Conservation (phyloP, 2,113 vertebrate species). For the Mohoua ochrocephala region DNA sequence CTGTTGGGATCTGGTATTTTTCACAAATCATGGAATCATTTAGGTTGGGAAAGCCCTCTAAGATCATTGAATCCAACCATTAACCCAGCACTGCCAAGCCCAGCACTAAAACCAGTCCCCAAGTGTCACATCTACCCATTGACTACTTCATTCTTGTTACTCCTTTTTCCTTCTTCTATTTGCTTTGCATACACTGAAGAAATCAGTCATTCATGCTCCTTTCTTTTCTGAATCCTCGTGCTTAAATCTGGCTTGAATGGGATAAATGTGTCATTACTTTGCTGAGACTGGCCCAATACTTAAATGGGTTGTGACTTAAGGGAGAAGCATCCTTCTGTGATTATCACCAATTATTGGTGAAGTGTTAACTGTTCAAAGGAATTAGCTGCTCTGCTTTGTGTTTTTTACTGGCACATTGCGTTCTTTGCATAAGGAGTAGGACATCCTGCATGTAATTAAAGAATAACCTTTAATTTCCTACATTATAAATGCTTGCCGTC, state of each 20-base stretch:
- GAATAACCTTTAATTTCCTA: neutral
- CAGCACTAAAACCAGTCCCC: neutral
- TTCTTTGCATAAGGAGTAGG: neutral
- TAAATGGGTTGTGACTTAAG: neutral
- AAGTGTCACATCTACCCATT: neutral
- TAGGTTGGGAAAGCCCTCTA: neutral
- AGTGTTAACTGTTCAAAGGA: constrained; percentile 1
- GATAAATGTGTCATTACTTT: neutral
- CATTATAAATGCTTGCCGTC: neutral
- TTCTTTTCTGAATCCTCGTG: neutral
- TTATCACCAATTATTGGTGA: neutral
- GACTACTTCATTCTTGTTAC: neutral
- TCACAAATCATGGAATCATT: neutral
- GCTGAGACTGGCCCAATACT: neutral
- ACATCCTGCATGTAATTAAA: neutral
- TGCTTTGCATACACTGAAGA: neutral
- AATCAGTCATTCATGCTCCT: neutral
- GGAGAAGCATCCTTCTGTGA: neutral
- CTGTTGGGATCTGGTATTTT: neutral
- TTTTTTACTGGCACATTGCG: neutral
- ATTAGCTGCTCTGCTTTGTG: neutral
- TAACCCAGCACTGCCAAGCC: neutral
- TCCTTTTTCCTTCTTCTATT: neutral
- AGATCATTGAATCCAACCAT: neutral
- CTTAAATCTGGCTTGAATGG: neutral